Evolutionary conservation across 2,888 invertebrate species (phyloP).

Genomic region (Caenorhabditis uteleia): DNA sequence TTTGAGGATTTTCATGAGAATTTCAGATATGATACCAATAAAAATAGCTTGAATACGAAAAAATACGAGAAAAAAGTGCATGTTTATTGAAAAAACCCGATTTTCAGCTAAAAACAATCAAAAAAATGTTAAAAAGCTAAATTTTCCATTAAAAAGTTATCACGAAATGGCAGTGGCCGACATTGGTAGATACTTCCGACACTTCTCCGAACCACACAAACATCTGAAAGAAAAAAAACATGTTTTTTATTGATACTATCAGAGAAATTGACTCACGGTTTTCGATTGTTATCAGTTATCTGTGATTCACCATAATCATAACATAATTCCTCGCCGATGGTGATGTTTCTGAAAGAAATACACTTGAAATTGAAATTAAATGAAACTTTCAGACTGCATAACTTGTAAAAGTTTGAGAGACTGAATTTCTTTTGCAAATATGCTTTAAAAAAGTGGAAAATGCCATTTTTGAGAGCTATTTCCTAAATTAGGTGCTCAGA

Average conservation of each 20-base stretch:
- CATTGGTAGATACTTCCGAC: constrained; percentile 42
- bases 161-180: constrained; percentile 30
- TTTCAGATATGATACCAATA: neutral
- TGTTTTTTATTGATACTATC: constrained; percentile 1
- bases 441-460: too few relatives aligned
- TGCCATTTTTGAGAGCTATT: too few relatives aligned
- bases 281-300: constrained; percentile 8
- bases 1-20: neutral
- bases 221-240: constrained; percentile 25
- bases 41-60: neutral
- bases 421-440: too few relatives aligned
- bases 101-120: neutral
- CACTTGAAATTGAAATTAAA: neutral
- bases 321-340: constrained; percentile 55
- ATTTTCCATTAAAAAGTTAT: constrained; percentile 1
- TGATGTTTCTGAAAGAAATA: constrained; percentile 29
- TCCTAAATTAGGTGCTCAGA: too few relatives aligned
- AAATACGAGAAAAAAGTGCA: neutral
- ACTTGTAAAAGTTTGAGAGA: too few relatives aligned
- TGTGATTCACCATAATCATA: constrained; percentile 56
- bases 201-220: constrained; percentile 28
- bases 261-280: constrained; percentile 2
- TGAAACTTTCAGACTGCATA: neutral
- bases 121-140: neutral
- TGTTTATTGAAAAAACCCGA: neutral